A percentile compares a stretch with the other conserved stretches of the same genome.
These are phyloP conservation scores for Calcarius ornatus DNA, from an alignment of 2,113 vertebrate genomes.

Conservation along the genomic window DNA sequence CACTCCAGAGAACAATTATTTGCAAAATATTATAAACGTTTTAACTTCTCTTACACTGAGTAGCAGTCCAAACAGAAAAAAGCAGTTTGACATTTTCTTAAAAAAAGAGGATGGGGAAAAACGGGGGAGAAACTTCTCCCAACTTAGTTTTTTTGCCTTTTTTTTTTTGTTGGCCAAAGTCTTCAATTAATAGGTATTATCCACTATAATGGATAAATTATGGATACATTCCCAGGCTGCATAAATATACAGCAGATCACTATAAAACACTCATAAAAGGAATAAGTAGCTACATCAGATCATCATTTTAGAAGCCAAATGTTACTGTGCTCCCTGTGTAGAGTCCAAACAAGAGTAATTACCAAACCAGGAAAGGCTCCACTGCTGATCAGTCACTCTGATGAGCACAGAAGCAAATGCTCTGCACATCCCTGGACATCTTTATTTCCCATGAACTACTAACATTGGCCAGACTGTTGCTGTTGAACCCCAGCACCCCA, in stretches of 20 bases:
- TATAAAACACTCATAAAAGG: background rate
- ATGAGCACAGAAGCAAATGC: background rate
- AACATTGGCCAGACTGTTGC: background rate
- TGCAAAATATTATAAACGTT: background rate
- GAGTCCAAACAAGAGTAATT: background rate
- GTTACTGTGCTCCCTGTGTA: background rate
- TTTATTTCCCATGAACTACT: background rate
- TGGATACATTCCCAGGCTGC: background rate
- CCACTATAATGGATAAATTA: background rate
- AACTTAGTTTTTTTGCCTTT: background rate
- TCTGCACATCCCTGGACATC: background rate
- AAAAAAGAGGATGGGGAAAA: background rate
- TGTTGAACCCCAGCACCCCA: background rate
- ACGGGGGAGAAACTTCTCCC: fast-evolving
- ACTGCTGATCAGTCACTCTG: background rate
- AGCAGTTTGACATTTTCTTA: background rate
- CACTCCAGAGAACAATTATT: background rate
- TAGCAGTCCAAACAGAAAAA: background rate
- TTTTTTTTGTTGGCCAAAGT: background rate
- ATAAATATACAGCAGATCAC: background rate
- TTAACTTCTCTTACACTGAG: background rate
- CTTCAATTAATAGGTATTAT: background rate
- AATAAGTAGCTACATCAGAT: background rate
- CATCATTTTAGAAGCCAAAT: background rate
- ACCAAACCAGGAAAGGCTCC: background rate